Evolutionary conservation across 2,113 vertebrate species (phyloP), one percentile per base, ranked within the genome.

Genomic region (Saguinus imperator): DNA sequence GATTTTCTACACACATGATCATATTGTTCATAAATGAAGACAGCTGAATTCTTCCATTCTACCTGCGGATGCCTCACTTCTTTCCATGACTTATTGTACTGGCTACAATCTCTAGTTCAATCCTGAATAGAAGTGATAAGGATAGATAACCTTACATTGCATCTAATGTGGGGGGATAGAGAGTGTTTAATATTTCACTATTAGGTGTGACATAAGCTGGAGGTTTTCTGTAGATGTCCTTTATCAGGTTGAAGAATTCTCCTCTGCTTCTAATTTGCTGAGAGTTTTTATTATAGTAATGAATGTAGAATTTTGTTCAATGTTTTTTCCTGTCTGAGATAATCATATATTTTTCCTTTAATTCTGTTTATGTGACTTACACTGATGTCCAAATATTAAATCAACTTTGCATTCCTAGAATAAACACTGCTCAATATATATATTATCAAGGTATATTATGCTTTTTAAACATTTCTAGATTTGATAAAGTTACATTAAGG

Each of bases 301-400:
- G 27, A 35, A 7, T 66, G 29, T 29, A 64, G 43, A 89, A 37
- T 93, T 89, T 85, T 80, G 25, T 64, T 48, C 81, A 64, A 37
- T 70, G 40, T 32, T 37, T 72, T 84, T 85, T 64, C 83, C 83
- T 92, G n/a, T 55, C 45, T 91, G 88, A 91, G 48, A 70, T 66
- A 76, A 92, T 21, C 27, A 27, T 72, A 40, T 9, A n/a, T 83
- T 94, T 84, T 57, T 52, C 43, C 25, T 84, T 66, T 73, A 66
- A 66, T 52, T 92, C 21, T 81, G 29, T 35, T 92, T 45, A 70
- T 29, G 25, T 58, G 75, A 89, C 25, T 73, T 82, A 94, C 13
- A 21, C 6, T 95, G 7, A 96, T 89, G 90, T 95, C n/a, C 80
- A 92, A 91, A 84, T 79, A 93, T 80, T 81, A 91, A 73, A n/a